Percentiles rank a stretch among this genome's conserved stretches.
Conservation (phyloP, 2,888 invertebrate genomes). For the Pterobdella sp. region DNA sequence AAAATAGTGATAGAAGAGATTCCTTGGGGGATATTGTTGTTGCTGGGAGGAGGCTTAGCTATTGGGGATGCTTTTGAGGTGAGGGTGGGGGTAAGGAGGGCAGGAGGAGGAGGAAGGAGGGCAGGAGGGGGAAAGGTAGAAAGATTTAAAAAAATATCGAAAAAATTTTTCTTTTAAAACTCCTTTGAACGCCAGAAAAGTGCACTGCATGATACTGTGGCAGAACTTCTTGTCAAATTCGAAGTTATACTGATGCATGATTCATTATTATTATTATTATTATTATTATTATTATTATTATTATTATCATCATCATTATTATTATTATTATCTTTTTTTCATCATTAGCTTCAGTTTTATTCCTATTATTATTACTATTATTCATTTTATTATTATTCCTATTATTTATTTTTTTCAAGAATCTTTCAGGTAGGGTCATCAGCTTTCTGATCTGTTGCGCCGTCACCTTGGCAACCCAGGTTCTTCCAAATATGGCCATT, state of each 20-base stretch:
- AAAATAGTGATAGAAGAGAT: slow-evolving; percentile 73
- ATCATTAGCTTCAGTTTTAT: not conserved
- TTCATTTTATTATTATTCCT: not conserved
- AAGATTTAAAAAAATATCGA: too few species aligned
- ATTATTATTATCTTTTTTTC: not conserved
- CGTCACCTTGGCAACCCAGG: too few species aligned
- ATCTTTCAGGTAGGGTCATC: too few species aligned
- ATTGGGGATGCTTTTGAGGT: slow-evolving; percentile 73
- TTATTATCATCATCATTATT: not conserved
- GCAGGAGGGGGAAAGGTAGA: too few species aligned
- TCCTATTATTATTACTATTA: not conserved
- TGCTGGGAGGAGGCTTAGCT: slow-evolving; percentile 82
- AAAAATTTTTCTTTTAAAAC: too few species aligned
- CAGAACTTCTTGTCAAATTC: too few species aligned
- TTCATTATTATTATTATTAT: not conserved
- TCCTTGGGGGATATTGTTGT: slow-evolving; percentile 80
- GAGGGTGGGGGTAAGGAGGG: not conserved
- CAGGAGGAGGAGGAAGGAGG: too few species aligned
- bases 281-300: not conserved
- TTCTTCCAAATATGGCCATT: too few species aligned
- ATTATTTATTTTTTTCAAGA: not conserved
- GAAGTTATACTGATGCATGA: too few species aligned
- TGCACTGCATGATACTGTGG: too few species aligned
- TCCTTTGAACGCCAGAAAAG: too few species aligned
- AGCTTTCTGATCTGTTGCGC: too few species aligned